phyloP scores from a whole-genome alignment of 2,113 vertebrate genomes.

The Apistogramma diplotaenia region DNA sequence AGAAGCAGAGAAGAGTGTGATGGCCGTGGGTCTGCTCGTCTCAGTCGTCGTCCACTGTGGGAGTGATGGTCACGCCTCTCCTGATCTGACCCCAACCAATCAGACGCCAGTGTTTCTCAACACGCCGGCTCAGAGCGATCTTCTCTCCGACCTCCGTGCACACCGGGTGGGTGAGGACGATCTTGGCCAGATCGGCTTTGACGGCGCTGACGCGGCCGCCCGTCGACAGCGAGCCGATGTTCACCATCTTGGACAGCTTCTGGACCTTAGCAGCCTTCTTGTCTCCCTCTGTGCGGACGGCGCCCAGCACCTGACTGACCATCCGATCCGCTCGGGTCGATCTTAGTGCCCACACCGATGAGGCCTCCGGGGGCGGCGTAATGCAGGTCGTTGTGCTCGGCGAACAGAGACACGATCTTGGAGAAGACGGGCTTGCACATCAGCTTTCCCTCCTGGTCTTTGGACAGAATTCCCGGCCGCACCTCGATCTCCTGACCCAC shows the following conservation, averaged over 20 bases:
- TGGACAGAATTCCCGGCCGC: conserved; percentile 96
- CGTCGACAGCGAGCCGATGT: conserved; percentile 96
- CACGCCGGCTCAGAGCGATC: conserved; percentile 95
- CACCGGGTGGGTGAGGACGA: conserved; percentile 96
- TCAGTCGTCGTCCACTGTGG: conserved; percentile 97
- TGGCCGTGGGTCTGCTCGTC: neutral
- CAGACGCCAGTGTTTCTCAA: conserved; percentile 99
- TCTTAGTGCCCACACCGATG: conserved; percentile 98
- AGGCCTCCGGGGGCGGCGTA: conserved; percentile 96
- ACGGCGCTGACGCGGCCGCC: conserved; percentile 97
- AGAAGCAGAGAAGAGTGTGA: neutral
- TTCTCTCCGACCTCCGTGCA: conserved; percentile 99
- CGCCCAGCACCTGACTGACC: conserved; percentile 97
- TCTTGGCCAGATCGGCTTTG: conserved; percentile 97
- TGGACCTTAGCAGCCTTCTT: conserved; percentile 99
- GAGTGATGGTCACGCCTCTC: conserved; percentile 98
- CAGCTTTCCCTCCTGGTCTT: conserved; percentile 97
- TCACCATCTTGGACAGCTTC: conserved; percentile 98
- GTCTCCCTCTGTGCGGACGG: conserved; percentile 96
- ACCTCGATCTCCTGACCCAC: conserved; percentile 98
- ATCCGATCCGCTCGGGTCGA: conserved; percentile 98
- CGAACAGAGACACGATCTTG: conserved; percentile 98
- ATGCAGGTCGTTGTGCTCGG: conserved; percentile 97
- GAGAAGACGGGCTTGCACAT: conserved; percentile 99
- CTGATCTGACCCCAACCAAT: conserved; percentile 99